Evolutionary conservation across 2,888 invertebrate species (phyloP).

Genomic region (Volucella inflata): DNA sequence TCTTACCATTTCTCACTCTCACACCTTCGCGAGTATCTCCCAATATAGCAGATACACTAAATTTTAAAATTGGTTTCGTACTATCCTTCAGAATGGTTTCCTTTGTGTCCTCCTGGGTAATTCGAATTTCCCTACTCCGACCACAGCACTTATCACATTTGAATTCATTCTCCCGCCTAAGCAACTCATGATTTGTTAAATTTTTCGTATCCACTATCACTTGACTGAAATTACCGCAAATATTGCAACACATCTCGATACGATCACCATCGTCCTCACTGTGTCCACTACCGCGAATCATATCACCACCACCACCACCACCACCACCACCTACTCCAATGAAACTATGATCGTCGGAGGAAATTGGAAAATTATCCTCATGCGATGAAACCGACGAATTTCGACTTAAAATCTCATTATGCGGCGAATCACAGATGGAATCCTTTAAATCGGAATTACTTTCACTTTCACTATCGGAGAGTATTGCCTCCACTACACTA

Average conservation of each 20-base stretch:
- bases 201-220: constrained; percentile 78
- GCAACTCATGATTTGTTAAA: constrained; percentile 77
- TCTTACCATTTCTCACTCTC: constrained; percentile 83
- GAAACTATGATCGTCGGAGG: constrained; percentile 53
- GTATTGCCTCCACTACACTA: constrained; percentile 73
- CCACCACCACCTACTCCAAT: not conserved
- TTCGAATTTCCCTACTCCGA: constrained; percentile 65
- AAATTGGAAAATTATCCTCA: constrained; percentile 74
- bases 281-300: constrained; percentile 48
- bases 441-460: constrained; percentile 78
- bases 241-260: constrained; percentile 80
- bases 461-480: constrained; percentile 77
- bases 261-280: constrained; percentile 76
- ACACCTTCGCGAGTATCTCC: constrained; percentile 85
- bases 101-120: constrained; percentile 72
- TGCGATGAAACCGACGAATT: constrained; percentile 78
- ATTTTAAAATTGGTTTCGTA: constrained; percentile 92
- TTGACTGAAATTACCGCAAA: constrained; percentile 80
- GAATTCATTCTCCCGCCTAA: constrained; percentile 78
- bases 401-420: constrained; percentile 80
- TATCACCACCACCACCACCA: constrained; percentile 57
- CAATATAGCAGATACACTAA: constrained; percentile 96
- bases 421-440: constrained; percentile 78
- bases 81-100: constrained; percentile 83
- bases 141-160: constrained; percentile 82